A percentile compares a stretch with the other conserved stretches of the same genome.
These are phyloP conservation scores for Pygathrix nemaeus DNA, from an alignment of 2,113 vertebrate genomes.

Conservation along the genomic window DNA sequence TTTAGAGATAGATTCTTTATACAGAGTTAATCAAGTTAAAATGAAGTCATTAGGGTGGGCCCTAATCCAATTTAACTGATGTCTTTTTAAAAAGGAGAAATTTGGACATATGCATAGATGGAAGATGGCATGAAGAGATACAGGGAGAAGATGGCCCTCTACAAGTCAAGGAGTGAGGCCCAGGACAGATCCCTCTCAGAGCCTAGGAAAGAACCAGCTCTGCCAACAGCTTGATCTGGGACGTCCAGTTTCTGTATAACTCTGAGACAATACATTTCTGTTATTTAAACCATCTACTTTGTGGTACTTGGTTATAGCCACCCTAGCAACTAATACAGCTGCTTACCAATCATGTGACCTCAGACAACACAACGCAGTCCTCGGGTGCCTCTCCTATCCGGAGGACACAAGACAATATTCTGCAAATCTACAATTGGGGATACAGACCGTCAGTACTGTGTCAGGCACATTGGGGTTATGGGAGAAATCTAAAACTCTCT, in stretches of 20 bases:
- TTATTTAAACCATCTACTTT: background rate
- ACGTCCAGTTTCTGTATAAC: background rate
- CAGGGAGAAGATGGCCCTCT: background rate
- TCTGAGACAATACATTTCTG: background rate
- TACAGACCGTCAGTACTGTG: background rate
- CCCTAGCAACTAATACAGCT: background rate
- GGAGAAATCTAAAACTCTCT: background rate
- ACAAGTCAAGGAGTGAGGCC: background rate
- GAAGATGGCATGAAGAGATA: background rate
- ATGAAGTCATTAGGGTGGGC: background rate
- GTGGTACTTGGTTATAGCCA: background rate
- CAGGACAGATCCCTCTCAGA: background rate
- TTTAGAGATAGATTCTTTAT: background rate
- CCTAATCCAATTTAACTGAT: background rate
- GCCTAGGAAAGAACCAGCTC: background rate
- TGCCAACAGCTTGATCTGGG: background rate
- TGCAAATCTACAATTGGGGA: background rate
- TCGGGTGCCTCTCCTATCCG: background rate
- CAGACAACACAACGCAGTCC: background rate
- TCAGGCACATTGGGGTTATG: background rate
- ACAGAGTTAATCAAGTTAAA: conserved; percentile 16
- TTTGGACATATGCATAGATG: background rate
- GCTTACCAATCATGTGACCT: background rate
- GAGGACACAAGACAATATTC: background rate
- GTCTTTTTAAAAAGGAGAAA: background rate